Evolutionary conservation across 2,113 vertebrate genomes (phyloP).

Genomic region (Hippocampus comes): DNA sequence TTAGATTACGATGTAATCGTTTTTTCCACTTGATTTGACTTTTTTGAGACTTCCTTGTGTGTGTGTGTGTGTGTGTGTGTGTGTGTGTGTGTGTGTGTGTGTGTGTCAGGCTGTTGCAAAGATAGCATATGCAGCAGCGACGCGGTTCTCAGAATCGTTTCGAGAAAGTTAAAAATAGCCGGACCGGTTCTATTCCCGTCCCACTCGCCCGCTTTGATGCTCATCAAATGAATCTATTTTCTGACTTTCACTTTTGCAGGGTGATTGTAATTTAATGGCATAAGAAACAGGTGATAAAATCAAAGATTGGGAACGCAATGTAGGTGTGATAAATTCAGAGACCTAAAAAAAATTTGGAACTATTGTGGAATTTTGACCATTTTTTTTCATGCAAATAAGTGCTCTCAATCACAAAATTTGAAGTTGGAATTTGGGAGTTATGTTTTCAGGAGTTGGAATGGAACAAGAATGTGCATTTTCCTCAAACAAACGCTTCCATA

Average conservation of each 20-base stretch:
- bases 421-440: no score
- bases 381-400: no score
- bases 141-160: background rate
- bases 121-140: background rate
- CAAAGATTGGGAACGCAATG: background rate
- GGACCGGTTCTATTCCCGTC: background rate
- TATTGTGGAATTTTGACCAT: no score
- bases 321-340: background rate
- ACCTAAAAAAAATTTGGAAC: no score
- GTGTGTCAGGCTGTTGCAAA: background rate
- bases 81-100: constrained; percentile 1
- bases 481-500: no score
- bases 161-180: constrained; percentile 3
- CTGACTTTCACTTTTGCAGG: background rate
- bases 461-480: no score
- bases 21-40: no score
- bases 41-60: no score
- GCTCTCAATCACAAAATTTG: no score
- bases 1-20: no score
- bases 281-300: background rate
- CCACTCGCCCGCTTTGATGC: background rate
- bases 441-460: no score
- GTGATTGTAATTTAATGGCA: background rate
- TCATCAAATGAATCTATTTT: constrained; percentile 6
- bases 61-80: no score